A percentile compares a stretch with the other conserved stretches of the same genome.
phyloP scores from a whole-genome alignment of 2,888 invertebrate genomes.

The Plebejus anna region DNA sequence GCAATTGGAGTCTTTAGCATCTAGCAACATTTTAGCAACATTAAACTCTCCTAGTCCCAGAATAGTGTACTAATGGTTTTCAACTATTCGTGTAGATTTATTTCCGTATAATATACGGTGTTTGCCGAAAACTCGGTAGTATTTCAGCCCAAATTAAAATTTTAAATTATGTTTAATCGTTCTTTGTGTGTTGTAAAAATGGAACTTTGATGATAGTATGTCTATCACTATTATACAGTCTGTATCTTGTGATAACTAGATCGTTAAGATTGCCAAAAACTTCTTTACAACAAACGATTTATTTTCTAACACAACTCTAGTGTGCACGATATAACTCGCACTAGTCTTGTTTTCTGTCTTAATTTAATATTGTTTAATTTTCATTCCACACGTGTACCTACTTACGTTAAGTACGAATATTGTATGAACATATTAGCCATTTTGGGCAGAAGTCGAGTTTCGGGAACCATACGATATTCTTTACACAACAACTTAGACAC shows the following conservation, averaged over 20 bases:
- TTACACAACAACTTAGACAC: constrained; percentile 3
- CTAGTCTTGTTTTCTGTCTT: neutral
- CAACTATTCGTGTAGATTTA: constrained; percentile 1
- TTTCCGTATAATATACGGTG: neutral
- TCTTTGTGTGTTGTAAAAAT: neutral
- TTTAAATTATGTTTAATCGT: neutral
- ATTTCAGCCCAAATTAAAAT: neutral
- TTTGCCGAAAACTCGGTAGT: neutral
- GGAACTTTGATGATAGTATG: neutral
- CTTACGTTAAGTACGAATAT: neutral
- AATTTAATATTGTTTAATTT: neutral
- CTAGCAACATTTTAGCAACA: neutral
- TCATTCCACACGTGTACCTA: neutral
- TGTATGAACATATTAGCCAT: neutral
- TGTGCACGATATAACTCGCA: no score
- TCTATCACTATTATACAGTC: neutral
- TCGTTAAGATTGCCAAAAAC: neutral
- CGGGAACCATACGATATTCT: neutral
- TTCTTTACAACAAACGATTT: neutral
- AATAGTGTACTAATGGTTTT: constrained; percentile 2
- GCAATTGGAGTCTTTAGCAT: constrained; percentile 4
- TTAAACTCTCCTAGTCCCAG: constrained; percentile 4
- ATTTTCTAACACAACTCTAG: no score
- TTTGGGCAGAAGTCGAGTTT: neutral
- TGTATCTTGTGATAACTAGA: neutral